Base-by-base conservation (phyloP, 53 echinoderm and acorn worm species). In the Stichopus horrens region DNA sequence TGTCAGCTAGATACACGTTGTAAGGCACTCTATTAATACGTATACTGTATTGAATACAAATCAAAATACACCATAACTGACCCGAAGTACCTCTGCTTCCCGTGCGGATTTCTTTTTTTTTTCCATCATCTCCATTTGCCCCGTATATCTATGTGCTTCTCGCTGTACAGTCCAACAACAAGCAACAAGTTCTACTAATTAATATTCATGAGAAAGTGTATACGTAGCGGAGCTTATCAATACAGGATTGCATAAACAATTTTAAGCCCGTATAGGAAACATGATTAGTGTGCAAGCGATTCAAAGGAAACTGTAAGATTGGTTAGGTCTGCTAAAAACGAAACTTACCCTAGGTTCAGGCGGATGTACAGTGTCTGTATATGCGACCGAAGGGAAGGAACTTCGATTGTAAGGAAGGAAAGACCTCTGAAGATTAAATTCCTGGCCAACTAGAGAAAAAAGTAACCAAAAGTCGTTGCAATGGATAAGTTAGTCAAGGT, bases 401-500 rank as follows among this genome's bases (percentile, higher is more conserved):
- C 86, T 86, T 57, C 9, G 81, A 81, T 9, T 56, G 56, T 81
- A 6, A 86, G 86, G 86, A 86, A 86, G 86, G 86, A 86, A 86
- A 86, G 81, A 86, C 86, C 86, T 86, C 65, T 86, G 86, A 86
- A 86, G 86, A 86, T 67, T 65, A 67, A 86, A 86, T 86, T 86
- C 86, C 86, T 71, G 86, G 86, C 86, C 86, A 86, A 86, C 52
- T 86, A 18, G 71, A 67, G 86, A 67, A 86, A 37, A 67, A 86
- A 86, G 86, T 86, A 67, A 86, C 66, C 71, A 65, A 86, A 86
- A 68, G 86, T 86, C 57, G 55, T 81, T 57, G 81, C 71, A 23
- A 86, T 86, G 86, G 86, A 86, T 86, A 86, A 86, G 86, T 86
- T 86, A 86, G 86, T 86, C 86, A 86, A 86, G 86, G 86, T 86